Evolutionary conservation across 2,888 invertebrate genomes (phyloP).

Genomic region (Bruchidius siliquastri): DNA sequence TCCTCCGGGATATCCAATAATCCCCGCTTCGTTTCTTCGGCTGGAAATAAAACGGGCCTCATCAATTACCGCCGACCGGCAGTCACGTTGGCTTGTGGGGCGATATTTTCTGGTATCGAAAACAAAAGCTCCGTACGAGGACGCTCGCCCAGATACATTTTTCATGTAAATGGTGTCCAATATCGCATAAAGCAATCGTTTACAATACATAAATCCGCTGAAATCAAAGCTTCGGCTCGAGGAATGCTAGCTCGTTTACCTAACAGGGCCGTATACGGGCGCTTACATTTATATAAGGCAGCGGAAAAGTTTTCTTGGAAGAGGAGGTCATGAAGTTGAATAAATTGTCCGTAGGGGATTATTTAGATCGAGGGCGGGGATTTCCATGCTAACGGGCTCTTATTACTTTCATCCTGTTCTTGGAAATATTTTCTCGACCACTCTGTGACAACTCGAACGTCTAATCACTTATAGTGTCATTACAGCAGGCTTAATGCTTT

Average conservation of each 20-base stretch:
- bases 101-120: conserved; percentile 51
- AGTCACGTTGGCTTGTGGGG: conserved; percentile 45
- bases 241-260: conserved; percentile 41
- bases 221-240: conserved; percentile 47
- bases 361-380: background rate
- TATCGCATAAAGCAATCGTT: conserved; percentile 52
- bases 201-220: conserved; percentile 52
- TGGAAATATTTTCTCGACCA: background rate
- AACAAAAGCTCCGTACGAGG: conserved; percentile 49
- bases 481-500: too few species aligned
- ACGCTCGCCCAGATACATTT: conserved; percentile 50
- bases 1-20: conserved; percentile 14
- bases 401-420: background rate
- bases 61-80: conserved; percentile 46
- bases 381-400: background rate
- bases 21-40: conserved; percentile 10
- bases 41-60: conserved; percentile 34
- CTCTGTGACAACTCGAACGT: too few species aligned
- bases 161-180: conserved; percentile 52
- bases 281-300: conserved; percentile 8
- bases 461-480: too few species aligned
- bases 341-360: background rate
- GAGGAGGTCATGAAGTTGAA: background rate
- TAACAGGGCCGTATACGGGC: conserved; percentile 26
- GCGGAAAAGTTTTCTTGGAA: background rate